Conservation (phyloP, 2,797 vertebrate genomes). For the Sphaeramia orbicularis region DNA sequence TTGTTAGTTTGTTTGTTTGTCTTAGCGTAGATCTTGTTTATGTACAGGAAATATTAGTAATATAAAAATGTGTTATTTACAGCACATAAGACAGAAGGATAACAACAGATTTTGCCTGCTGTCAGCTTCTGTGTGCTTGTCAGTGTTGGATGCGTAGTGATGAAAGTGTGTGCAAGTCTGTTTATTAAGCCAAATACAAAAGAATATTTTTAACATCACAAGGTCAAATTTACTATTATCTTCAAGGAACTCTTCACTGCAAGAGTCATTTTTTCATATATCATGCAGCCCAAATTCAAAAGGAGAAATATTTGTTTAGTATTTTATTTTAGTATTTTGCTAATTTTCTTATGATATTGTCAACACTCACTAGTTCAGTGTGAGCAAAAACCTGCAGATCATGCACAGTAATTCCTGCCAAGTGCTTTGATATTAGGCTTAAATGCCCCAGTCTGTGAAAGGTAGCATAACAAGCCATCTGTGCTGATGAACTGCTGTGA, state of each 20-base stretch:
- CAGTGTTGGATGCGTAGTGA: conserved; percentile 1
- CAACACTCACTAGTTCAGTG: background rate
- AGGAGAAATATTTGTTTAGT: background rate
- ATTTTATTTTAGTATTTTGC: no score
- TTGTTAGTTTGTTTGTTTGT: conserved; percentile 48
- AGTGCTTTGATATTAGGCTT: background rate
- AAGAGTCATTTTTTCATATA: background rate
- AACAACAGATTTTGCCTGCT: background rate
- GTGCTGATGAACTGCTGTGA: no score
- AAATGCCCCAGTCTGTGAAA: conserved; percentile 5
- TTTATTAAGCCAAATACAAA: conserved; percentile 26
- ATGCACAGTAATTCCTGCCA: conserved; percentile 6
- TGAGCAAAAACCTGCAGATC: conserved; percentile 1
- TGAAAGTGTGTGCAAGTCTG: conserved; percentile 35
- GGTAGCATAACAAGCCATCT: background rate
- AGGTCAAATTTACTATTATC: background rate
- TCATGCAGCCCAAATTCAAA: background rate
- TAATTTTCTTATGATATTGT: background rate
- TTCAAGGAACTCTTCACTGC: background rate
- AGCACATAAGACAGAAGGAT: background rate
- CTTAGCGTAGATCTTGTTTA: background rate
- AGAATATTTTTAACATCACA: background rate
- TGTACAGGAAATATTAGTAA: conserved; percentile 1
- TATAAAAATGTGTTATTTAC: background rate
- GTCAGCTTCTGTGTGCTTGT: conserved; percentile 10